Evolutionary conservation across 2,888 invertebrate genomes (phyloP), one percentile per base, ranked within the genome.

Genomic region (Argyresthia albistria): DNA sequence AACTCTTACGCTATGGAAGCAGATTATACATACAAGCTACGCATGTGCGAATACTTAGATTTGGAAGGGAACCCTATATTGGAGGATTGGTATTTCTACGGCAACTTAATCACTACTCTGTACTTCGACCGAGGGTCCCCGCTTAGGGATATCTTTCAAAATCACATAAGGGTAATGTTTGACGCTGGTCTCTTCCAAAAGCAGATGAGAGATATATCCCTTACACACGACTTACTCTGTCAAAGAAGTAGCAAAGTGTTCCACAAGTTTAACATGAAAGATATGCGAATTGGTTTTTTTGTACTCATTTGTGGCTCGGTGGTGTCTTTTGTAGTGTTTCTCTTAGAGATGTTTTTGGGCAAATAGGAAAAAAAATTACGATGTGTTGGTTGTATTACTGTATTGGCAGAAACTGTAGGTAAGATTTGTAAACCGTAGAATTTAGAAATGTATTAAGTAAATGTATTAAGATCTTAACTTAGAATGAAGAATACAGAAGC

Each of bases 121-220:
- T 53, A 53, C 9, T 36, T 53, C 6, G 46, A 35, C 9, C 53
- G 47, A 16, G 58, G 58, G 6, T 58, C 55, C 35, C 58, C 56
- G 12, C 43, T 56, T 9, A 48, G 36, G 10, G 9, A 51, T 10
- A 43, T 42, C 12, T 54, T 58, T 45, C 14, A 50, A 15, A 53
- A 42, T 25, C 9, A 50, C 12, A 43, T 15, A n/a, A 16, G 14
- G 8, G 1, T n/a, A 9, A 25, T 50, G 12, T 50, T 16, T 25
- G 42, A 50, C 8, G 16, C 15, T 11, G 50, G 50, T n/a, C 8
- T 50, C 10, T 12, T 50, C 12, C 9, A 16, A 8, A 39, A 42
- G 25, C 50, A 50, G 11, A 15, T 15, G 14, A 11, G 15, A 6
- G 42, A 50, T 14, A 50, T 50, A 10, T 42, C 6, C 14, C 42